These are phyloP conservation scores for Aphis gossypii DNA, from an alignment of 1,140 invertebrate species.

Conservation along the genomic window DNA sequence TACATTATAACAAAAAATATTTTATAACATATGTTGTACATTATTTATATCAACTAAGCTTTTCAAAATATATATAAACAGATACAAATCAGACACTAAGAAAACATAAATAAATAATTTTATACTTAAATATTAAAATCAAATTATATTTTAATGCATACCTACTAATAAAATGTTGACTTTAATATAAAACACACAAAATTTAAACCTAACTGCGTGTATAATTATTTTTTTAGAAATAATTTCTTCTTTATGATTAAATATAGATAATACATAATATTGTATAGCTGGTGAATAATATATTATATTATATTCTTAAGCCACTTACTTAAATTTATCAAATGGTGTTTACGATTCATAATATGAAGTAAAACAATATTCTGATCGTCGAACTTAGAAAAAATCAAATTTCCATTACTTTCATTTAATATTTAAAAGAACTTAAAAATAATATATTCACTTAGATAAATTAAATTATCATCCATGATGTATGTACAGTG, in stretches of 20 bases:
- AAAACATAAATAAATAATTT: neutral
- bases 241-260: neutral
- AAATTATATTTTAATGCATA: neutral
- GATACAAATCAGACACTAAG: neutral
- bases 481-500: neutral
- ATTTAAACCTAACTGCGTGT: neutral
- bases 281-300: neutral
- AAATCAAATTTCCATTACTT: neutral
- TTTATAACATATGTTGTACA: neutral
- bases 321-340: neutral
- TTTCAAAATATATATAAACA: neutral
- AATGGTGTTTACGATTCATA: neutral
- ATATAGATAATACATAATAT: neutral
- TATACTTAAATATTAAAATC: neutral
- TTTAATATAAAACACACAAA: neutral
- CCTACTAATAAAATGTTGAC: neutral
- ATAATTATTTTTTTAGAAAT: neutral
- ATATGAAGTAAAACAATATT: neutral
- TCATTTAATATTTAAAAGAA: neutral
- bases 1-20: neutral
- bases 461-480: neutral
- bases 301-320: neutral
- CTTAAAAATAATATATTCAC: neutral
- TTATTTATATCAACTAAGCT: neutral
- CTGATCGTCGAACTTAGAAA: neutral